Conservation (phyloP, 2,888 invertebrate species). For the Pristionchus fissidentatus region DNA sequence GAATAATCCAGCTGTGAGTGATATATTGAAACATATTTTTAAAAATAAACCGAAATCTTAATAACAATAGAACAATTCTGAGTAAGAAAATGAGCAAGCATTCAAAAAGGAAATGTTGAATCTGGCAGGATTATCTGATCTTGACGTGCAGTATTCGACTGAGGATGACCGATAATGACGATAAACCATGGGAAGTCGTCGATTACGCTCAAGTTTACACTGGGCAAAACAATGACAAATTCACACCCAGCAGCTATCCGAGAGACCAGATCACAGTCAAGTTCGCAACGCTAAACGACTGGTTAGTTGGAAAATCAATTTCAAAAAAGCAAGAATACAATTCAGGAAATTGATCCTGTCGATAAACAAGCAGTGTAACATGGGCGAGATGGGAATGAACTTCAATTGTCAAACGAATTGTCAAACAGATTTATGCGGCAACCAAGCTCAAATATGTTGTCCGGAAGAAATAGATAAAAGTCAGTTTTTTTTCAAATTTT, state of each 20-base stretch:
- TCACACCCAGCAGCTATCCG: background rate
- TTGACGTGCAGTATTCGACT: conserved; percentile 3
- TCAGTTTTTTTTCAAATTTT: too few relatives aligned
- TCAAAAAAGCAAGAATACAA: background rate
- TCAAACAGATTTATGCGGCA: background rate
- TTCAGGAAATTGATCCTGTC: background rate
- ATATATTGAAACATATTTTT: background rate
- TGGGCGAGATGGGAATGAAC: background rate
- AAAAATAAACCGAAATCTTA: too few relatives aligned
- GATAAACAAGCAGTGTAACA: background rate
- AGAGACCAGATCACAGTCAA: too few relatives aligned
- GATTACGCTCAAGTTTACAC: background rate
- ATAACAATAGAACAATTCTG: too few relatives aligned
- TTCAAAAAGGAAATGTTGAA: background rate
- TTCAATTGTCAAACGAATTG: background rate
- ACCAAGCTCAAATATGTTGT: background rate
- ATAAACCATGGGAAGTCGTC: background rate
- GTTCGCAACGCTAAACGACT: background rate
- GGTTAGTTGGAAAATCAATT: background rate
- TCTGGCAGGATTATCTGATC: background rate
- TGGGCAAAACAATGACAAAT: background rate
- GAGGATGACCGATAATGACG: background rate
- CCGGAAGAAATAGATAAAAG: background rate
- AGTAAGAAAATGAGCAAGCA: too few relatives aligned
- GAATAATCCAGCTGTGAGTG: conserved; percentile 27